Base-by-base conservation (phyloP, 2,888 invertebrate species). In the Cataglyphis rosenhaueri region DNA sequence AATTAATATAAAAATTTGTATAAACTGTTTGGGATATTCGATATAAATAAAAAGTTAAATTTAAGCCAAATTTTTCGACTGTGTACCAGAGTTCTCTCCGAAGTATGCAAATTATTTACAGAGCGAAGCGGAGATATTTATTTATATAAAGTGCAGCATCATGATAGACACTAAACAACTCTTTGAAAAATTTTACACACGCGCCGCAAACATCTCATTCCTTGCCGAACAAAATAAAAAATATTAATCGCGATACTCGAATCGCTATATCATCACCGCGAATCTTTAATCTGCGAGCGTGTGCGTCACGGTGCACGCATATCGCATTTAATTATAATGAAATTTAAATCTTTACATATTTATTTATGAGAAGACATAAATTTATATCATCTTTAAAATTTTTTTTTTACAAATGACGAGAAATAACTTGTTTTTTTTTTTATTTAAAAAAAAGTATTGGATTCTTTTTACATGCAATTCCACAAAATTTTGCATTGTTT, bases 231-330 rank as follows among this genome's bases (percentile, higher is more conserved):
- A 32, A 32, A 21, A 52, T 44, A 44, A 21, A 57, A 66, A 78
- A 78, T 78, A 78, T 68, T 59, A 78, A 78, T 78, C 41, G 66
- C 57, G 32, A 68, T 32, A 4, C 68, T 48, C 52, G 41, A 6
- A 55, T 57, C 41, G 52, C 38, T 29, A 52, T n/a, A 65, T 52
- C 29, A 38, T 6, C 15, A 55, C 12, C 68, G n/a, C 57, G 21
- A 9, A 78, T 66, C 32, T n/a, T 41, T 57, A 68, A 68, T 68
- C 12, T n/a, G 41, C 57, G 57, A 57, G 32, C 18, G 38, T 55
- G 25, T 48, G 64, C 75, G 8, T 75, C 75, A 35, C 25, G 18
- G 66, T 21, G n/a, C 38, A 35, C 21, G 57, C 21, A 21, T 38
- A 25, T 32, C 15, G 66, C 57, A 68, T 59, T 57, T 21, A 68